Conservation (phyloP, 2,888 invertebrate genomes). For the Galeopsomyia nigrocyanea region DNA sequence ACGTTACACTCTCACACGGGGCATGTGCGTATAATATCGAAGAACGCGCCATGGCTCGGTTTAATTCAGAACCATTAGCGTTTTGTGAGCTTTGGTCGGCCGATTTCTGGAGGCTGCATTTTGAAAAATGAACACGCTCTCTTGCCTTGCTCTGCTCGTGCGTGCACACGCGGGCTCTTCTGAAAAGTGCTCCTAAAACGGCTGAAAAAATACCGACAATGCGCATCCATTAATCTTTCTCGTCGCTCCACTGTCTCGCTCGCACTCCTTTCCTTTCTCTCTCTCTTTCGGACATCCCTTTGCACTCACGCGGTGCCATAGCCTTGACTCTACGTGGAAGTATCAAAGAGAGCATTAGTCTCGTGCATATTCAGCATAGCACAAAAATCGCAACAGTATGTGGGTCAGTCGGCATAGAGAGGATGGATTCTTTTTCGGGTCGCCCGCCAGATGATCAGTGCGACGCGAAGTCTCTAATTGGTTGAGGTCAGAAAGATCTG, state of each 20-base stretch:
- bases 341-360: conserved; percentile 27
- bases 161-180: conserved; percentile 54
- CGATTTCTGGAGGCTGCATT: conserved; percentile 62
- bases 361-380: too few relatives aligned
- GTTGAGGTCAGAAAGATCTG: conserved; percentile 37
- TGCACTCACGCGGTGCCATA: conserved; percentile 59
- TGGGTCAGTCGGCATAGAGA: background rate
- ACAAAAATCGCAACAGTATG: too few relatives aligned
- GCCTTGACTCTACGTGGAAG: conserved; percentile 16
- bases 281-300: conserved; percentile 61
- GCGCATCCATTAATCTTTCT: conserved; percentile 68
- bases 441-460: conserved; percentile 43
- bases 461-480: too few relatives aligned
- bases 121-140: conserved; percentile 69
- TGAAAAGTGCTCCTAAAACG: conserved; percentile 68
- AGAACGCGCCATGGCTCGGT: conserved; percentile 50
- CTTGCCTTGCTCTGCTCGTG: conserved; percentile 8
- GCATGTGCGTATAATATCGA: background rate
- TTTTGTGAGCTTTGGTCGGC: conserved; percentile 58
- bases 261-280: background rate
- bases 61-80: conserved; percentile 66
- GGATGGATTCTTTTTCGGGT: conserved; percentile 36
- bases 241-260: conserved; percentile 50
- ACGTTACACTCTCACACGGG: background rate
- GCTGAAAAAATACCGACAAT: conserved; percentile 69